phyloP scores from a whole-genome alignment of 1,140 invertebrate species.

The Pseudobourletiella spinata region DNA sequence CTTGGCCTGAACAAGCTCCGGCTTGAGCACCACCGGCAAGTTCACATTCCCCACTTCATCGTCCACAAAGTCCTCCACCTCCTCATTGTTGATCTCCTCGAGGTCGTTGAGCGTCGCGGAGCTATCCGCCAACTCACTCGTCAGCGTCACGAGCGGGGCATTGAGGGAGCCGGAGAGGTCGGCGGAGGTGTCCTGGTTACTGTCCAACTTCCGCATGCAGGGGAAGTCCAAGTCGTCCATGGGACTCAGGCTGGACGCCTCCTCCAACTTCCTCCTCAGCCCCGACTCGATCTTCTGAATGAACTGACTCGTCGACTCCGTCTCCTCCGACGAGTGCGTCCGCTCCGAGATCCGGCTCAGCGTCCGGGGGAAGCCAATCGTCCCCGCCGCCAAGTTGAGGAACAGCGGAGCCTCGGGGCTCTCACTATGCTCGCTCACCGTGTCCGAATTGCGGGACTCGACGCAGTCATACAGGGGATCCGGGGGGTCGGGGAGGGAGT shows the following conservation, averaged over 20 bases:
- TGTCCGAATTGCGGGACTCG: conserved; percentile 15
- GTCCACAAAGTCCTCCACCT: conserved; percentile 14
- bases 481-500: conserved; percentile 5
- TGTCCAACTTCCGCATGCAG: conserved; percentile 3
- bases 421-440: conserved; percentile 18
- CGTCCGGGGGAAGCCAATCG: conserved; percentile 14
- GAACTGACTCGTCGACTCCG: conserved; percentile 25
- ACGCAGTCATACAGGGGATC: conserved; percentile 22
- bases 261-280: conserved; percentile 21
- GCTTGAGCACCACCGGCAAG: neutral
- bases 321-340: conserved; percentile 18
- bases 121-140: conserved; percentile 28
- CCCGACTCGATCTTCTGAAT: conserved; percentile 32
- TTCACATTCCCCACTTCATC: conserved; percentile 7
- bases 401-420: conserved; percentile 11
- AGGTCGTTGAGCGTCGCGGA: conserved; percentile 33
- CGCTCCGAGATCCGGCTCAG: conserved; percentile 27
- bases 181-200: conserved; percentile 6
- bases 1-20: neutral
- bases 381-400: neutral
- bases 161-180: conserved; percentile 14
- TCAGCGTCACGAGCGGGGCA: conserved; percentile 32
- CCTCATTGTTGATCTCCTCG: conserved; percentile 31
- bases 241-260: conserved; percentile 9
- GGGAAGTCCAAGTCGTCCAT: conserved; percentile 17